A percentile compares a stretch with the other conserved stretches of the same genome.
These are phyloP conservation scores for Archips xylosteana DNA, from an alignment of 2,888 invertebrate genomes.

Conservation along the genomic window DNA sequence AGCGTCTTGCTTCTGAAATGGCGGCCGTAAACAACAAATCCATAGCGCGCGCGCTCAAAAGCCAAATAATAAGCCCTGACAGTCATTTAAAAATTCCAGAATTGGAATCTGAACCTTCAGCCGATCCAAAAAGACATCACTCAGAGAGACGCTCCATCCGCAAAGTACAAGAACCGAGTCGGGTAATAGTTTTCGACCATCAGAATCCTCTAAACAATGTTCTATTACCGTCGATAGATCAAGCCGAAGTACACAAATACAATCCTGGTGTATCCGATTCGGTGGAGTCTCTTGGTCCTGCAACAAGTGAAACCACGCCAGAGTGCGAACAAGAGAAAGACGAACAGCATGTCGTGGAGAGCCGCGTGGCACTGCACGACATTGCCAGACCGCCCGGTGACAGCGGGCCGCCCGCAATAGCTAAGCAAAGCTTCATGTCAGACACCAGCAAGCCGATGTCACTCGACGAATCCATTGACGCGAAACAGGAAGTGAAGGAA, in stretches of 20 bases:
- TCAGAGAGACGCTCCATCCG: background rate
- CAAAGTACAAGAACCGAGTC: background rate
- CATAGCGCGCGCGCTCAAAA: conserved; percentile 26
- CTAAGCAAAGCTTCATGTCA: conserved; percentile 45
- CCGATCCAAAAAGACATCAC: background rate
- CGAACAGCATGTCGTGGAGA: conserved; percentile 42
- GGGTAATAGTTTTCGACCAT: conserved; percentile 67
- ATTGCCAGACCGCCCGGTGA: conserved; percentile 47
- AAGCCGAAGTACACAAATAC: conserved; percentile 59
- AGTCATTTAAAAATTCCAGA: background rate
- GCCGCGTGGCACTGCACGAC: conserved; percentile 32
- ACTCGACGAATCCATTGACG: conserved; percentile 54
- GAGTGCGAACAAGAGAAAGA: conserved; percentile 42
- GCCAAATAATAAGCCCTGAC: background rate
- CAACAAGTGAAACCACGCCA: conserved; percentile 26
- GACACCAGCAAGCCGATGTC: conserved; percentile 51
- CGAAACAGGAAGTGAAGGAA: conserved; percentile 51
- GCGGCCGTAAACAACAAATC: conserved; percentile 30
- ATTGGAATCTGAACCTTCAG: background rate
- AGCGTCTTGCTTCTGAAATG: conserved; percentile 38
- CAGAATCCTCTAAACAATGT: conserved; percentile 74
- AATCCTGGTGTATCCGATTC: conserved; percentile 51
- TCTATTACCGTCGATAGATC: conserved; percentile 52
- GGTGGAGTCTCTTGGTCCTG: conserved; percentile 28
- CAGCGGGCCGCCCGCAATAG: conserved; percentile 40